Evolutionary conservation across 1,140 invertebrate species (phyloP), one percentile per base, ranked within the genome.

Genomic region (Anoplolepis gracilipes): DNA sequence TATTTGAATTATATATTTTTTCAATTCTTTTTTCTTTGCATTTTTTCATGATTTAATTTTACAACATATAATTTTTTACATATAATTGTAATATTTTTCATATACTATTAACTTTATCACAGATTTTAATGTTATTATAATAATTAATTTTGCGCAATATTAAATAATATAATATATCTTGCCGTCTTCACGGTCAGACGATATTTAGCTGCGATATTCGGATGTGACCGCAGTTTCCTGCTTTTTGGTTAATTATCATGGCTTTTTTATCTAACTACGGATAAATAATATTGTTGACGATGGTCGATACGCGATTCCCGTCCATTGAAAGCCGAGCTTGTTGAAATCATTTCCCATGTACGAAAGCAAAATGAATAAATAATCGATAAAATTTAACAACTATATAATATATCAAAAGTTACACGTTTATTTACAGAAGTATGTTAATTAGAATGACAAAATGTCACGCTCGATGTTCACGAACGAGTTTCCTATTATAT

Each of bases 161-260:
- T 30, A 19, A 55, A 19, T 19, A 28, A 79, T 28, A 30, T 55
- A 16, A 16, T 39, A 70, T 16, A 49, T 42, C 30, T 70, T 57
- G 33, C 19, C 11, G 33, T 49, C 16, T 70, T 81, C 13, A 57
- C 53, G 46, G 10, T 82, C 67, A 28, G 10, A 30, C 28, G 53
- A 82, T 73, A 59, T 73, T 82, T 28, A 82, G 67, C 19, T n/a
- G 36, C 53, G 78, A 82, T 82, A 82, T 82, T 73, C 55, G 36
- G 78, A n/a, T 53, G 3, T 33, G 39, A 82, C 78, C 78, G 33
- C 78, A 82, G 16, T n/a, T 82, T 82, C 78, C 78, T 72, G 78
- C 78, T 82, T 73, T 73, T 73, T 19, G 67, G n/a, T 59, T 36
- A 57, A 81, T 82, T 82, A 82, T 82, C 78, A 82, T 1, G 49